Percentiles rank a stretch among this genome's conserved stretches.
phyloP scores from a whole-genome alignment of 2,113 vertebrate genomes.

The Syrmaticus mikado region DNA sequence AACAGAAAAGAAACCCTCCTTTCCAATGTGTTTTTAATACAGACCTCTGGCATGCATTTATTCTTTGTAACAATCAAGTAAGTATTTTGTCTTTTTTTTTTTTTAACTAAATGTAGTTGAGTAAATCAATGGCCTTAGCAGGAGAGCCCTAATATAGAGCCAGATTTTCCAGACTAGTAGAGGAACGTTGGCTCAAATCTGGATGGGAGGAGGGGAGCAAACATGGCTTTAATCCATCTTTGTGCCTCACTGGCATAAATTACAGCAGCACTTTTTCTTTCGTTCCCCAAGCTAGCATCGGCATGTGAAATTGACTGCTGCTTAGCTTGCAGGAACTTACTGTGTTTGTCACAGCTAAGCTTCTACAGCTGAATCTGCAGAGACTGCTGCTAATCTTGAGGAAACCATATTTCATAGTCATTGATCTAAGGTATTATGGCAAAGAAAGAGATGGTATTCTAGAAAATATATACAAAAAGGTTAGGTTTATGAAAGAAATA shows the following conservation, averaged over 20 bases:
- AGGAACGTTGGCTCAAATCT: conserved; percentile 41
- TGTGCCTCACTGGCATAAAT: conserved; percentile 65
- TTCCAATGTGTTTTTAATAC: conserved; percentile 68
- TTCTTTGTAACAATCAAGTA: conserved; percentile 50
- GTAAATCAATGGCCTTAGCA: conserved; percentile 69
- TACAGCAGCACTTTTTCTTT: conserved; percentile 58
- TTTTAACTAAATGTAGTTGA: conserved; percentile 32
- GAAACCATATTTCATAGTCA: conserved; percentile 1
- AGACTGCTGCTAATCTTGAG: conserved; percentile 5
- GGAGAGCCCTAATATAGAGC: conserved; percentile 49
- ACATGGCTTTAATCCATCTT: conserved; percentile 63
- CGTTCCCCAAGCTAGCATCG: not conserved
- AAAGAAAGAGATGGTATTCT: not conserved
- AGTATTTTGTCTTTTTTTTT: conserved; percentile 42
- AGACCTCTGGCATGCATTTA: conserved; percentile 60
- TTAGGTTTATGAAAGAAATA: not conserved
- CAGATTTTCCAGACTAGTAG: conserved; percentile 56
- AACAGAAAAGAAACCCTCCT: conserved; percentile 17
- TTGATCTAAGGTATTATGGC: not conserved
- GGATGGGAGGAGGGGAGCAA: conserved; percentile 57
- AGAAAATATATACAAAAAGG: not conserved
- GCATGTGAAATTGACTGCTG: conserved; percentile 41
- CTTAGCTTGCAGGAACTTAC: conserved; percentile 42
- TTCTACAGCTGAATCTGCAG: conserved; percentile 21
- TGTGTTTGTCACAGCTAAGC: conserved; percentile 32